Percentiles rank a stretch among this genome's conserved stretches.
Conservation (phyloP, 1,140 invertebrate genomes). For the Aphelenchoides besseyi region DNA sequence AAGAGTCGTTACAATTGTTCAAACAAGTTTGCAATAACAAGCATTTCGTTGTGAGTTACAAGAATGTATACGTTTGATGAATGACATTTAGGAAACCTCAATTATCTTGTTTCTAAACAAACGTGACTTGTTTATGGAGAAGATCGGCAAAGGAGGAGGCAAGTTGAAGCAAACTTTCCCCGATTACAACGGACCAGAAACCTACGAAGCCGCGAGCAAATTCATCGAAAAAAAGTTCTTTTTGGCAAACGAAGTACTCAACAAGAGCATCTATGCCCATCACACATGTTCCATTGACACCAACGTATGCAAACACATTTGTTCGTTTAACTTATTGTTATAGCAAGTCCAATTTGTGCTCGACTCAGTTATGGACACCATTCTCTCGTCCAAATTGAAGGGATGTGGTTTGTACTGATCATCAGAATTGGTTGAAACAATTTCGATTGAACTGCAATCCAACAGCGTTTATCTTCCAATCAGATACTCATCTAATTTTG, state of each 20-base stretch:
- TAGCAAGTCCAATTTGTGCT: constrained; percentile 54
- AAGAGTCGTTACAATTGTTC: constrained; percentile 54
- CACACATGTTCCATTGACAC: constrained; percentile 58
- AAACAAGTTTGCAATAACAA: constrained; percentile 55
- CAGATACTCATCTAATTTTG: too few relatives aligned
- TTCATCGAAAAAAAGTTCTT: constrained; percentile 58
- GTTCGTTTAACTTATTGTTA: not conserved
- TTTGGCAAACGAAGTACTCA: constrained; percentile 49
- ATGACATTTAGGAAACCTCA: constrained; percentile 34
- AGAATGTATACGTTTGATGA: too few relatives aligned
- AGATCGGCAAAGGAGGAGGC: constrained; percentile 44
- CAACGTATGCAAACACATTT: constrained; percentile 43
- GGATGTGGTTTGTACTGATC: constrained; percentile 59
- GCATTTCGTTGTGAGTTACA: constrained; percentile 38
- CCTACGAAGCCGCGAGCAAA: constrained; percentile 41
- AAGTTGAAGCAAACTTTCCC: constrained; percentile 43
- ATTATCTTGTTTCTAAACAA: constrained; percentile 63
- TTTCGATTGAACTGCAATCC: too few relatives aligned
- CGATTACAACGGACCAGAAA: constrained; percentile 51
- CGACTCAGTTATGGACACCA: constrained; percentile 52
- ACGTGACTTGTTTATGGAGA: constrained; percentile 61
- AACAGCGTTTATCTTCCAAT: too few relatives aligned
- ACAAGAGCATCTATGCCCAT: constrained; percentile 53
- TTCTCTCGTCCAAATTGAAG: constrained; percentile 56
- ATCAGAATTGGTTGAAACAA: too few relatives aligned